Conservation (phyloP, 2,797 vertebrate genomes). For the Parambassis ranga region DNA sequence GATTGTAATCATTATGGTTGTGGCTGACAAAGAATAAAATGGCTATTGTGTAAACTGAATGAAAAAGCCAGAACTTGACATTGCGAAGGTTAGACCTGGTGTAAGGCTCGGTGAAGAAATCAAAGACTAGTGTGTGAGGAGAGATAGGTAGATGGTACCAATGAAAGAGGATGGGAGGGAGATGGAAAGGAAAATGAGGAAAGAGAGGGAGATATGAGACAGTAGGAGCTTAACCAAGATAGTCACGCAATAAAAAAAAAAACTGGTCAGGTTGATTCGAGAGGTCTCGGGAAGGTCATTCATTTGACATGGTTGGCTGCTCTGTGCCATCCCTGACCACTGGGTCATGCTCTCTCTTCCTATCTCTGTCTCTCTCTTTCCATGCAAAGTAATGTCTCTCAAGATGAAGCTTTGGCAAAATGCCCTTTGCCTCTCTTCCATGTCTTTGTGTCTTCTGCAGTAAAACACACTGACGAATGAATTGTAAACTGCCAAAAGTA, state of each 20-base stretch:
- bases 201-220: background rate
- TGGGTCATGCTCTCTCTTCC: conserved; percentile 12
- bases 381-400: conserved; percentile 3
- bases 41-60: conserved; percentile 57
- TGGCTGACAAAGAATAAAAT: conserved; percentile 50
- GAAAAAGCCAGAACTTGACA: conserved; percentile 64
- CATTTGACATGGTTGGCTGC: conserved; percentile 52
- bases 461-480: too few relatives aligned
- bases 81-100: conserved; percentile 63
- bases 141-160: conserved; percentile 45
- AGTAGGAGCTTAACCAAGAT: conserved; percentile 10
- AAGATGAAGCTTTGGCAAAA: conserved; percentile 23
- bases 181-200: conserved; percentile 34
- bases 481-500: background rate
- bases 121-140: conserved; percentile 3
- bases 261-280: conserved; percentile 51
- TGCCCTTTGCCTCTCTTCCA: background rate
- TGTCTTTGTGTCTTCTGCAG: too few relatives aligned
- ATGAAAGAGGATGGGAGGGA: conserved; percentile 17
- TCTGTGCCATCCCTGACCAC: conserved; percentile 27
- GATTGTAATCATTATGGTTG: conserved; percentile 58
- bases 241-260: conserved; percentile 26
- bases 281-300: conserved; percentile 74
- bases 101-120: conserved; percentile 31
- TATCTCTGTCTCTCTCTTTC: background rate